Percentiles rank a stretch among this genome's conserved stretches.
These are phyloP conservation scores for Diplazon laetatorius DNA, from an alignment of 2,888 invertebrate species.

Conservation along the genomic window DNA sequence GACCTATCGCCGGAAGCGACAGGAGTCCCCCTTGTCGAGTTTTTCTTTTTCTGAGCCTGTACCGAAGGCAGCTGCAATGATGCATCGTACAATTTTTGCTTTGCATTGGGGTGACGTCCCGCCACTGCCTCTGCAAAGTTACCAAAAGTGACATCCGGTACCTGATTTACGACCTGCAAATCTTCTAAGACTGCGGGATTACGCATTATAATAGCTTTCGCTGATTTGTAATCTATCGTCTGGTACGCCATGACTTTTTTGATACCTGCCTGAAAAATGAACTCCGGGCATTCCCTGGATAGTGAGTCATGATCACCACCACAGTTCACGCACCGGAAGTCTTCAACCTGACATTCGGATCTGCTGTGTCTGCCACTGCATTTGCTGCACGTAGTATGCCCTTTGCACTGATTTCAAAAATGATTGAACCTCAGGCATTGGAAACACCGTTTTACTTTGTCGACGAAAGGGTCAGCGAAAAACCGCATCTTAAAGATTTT, in stretches of 20 bases:
- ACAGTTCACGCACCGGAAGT: neutral
- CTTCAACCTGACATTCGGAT: neutral
- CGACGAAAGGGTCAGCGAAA: neutral
- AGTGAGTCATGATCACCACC: neutral
- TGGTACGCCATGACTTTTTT: neutral
- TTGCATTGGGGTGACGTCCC: neutral
- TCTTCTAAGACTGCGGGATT: neutral
- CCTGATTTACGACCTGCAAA: neutral
- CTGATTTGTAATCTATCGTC: neutral
- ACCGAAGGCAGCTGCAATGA: neutral
- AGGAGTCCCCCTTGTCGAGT: too few species aligned
- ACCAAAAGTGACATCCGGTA: neutral
- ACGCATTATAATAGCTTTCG: neutral
- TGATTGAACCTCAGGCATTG: neutral
- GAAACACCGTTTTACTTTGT: neutral
- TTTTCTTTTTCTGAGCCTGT: neutral
- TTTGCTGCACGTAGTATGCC: neutral
- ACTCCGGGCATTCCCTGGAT: neutral
- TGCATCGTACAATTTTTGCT: neutral
- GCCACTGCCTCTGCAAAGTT: neutral
- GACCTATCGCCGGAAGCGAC: too few species aligned
- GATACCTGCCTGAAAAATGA: neutral
- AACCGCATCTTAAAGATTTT: neutral
- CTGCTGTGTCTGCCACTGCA: neutral
- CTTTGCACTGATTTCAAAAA: neutral